Evolutionary conservation across 2,888 invertebrate genomes (phyloP).

Genomic region (Drosophila paracracens): DNA sequence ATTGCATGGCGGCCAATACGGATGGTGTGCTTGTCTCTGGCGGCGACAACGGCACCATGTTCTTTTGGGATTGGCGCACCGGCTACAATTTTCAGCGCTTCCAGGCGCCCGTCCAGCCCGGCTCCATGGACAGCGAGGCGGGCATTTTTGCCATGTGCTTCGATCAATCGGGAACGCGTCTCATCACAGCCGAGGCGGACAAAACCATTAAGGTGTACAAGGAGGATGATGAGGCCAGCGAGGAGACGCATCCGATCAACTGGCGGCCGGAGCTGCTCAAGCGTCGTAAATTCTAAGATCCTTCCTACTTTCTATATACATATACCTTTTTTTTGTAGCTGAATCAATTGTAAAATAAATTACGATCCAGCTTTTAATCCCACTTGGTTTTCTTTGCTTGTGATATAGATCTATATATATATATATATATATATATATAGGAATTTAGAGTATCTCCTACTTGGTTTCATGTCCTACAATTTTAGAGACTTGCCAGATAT

Average conservation of each 20-base stretch:
- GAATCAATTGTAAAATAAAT: constrained; percentile 15
- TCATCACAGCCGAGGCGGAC: constrained; percentile 99
- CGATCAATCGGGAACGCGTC: constrained; percentile 96
- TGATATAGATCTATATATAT: neutral
- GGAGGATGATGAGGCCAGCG: constrained; percentile 97
- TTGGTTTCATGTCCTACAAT: too few species aligned
- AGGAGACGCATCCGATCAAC: constrained; percentile 98
- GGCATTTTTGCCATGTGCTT: constrained; percentile 98
- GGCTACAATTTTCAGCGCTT: constrained; percentile 99
- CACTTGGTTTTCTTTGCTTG: neutral
- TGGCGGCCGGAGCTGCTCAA: constrained; percentile 99
- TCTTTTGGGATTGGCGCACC: constrained; percentile 99
- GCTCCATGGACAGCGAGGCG: constrained; percentile 99
- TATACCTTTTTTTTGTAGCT: neutral
- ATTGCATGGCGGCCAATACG: constrained; percentile 97
- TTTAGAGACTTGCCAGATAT: too few species aligned
- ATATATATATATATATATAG: neutral
- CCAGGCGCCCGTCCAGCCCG: constrained; percentile 97
- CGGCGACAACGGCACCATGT: constrained; percentile 98
- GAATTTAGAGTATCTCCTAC: too few species aligned
- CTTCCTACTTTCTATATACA: constrained; percentile 9
- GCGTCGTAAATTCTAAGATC: constrained; percentile 92
- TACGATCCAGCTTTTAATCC: neutral
- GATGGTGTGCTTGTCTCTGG: constrained; percentile 99
- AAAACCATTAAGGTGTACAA: constrained; percentile 99